Conservation (phyloP, 2,888 invertebrate genomes). For the Habrosyne pyritoides region DNA sequence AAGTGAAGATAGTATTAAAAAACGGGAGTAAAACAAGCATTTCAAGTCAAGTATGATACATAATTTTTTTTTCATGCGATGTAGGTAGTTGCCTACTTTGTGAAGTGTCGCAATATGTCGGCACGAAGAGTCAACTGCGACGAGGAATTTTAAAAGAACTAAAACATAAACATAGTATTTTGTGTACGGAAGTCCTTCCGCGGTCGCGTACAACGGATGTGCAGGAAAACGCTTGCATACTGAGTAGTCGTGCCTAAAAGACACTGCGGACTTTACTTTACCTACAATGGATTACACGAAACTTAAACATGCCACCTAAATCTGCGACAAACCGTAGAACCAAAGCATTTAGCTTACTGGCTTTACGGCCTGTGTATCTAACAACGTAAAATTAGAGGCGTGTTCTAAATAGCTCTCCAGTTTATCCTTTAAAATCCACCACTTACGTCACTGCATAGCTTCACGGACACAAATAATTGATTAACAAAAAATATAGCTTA, state of each 20-base stretch:
- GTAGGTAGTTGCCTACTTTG: no score
- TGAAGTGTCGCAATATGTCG: constrained; percentile 69
- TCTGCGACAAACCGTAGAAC: constrained; percentile 68
- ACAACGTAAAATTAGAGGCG: constrained; percentile 45
- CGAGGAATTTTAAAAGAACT: constrained; percentile 79
- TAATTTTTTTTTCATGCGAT: no score
- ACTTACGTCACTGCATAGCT: constrained; percentile 29
- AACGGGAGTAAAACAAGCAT: no score
- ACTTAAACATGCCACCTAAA: constrained; percentile 78
- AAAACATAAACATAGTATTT: constrained; percentile 78
- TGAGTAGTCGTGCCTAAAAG: constrained; percentile 82
- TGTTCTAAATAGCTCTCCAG: constrained; percentile 34
- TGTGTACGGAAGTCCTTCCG: constrained; percentile 80
- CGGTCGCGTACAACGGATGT: constrained; percentile 81
- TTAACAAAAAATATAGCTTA: constrained; percentile 25
- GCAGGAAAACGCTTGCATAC: constrained; percentile 82
- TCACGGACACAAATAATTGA: constrained; percentile 22
- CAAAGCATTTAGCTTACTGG: constrained; percentile 57
- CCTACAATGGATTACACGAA: constrained; percentile 78
- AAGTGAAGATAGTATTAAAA: no score
- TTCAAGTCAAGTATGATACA: no score
- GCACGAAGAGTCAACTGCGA: constrained; percentile 76
- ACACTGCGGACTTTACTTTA: constrained; percentile 80
- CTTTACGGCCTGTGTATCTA: constrained; percentile 51
- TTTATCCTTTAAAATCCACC: constrained; percentile 39